Conservation (phyloP, 2,888 invertebrate species). For the Sinelater perroti region DNA sequence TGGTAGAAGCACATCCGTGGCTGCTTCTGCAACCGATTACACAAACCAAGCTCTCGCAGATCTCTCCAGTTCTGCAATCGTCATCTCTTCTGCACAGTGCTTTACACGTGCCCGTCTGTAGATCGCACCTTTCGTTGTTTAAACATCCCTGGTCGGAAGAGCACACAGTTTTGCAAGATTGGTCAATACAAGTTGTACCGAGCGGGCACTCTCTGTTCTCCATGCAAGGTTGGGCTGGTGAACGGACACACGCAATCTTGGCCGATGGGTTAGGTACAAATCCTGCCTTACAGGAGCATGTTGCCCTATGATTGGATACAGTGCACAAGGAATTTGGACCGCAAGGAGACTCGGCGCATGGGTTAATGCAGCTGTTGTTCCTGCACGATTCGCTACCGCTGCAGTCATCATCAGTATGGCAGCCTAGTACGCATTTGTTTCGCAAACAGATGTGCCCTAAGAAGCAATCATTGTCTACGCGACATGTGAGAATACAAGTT, state of each 20-base stretch:
- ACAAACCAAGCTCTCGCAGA: slow-evolving; percentile 84
- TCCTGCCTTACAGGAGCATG: slow-evolving; percentile 80
- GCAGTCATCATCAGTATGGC: slow-evolving; percentile 87
- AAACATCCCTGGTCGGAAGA: slow-evolving; percentile 79
- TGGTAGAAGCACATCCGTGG: slow-evolving; percentile 75
- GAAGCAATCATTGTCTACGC: slow-evolving; percentile 92
- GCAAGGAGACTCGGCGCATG: slow-evolving; percentile 79
- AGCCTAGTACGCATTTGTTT: slow-evolving; percentile 87
- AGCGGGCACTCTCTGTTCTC: slow-evolving; percentile 79
- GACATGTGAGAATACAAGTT: slow-evolving; percentile 87
- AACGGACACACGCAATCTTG: slow-evolving; percentile 85
- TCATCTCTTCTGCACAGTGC: slow-evolving; percentile 84
- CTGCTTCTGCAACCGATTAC: slow-evolving; percentile 82
- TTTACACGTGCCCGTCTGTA: slow-evolving; percentile 78
- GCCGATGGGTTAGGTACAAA: slow-evolving; percentile 89
- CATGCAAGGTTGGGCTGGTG: slow-evolving; percentile 78
- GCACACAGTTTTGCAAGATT: slow-evolving; percentile 80
- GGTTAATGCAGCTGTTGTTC: slow-evolving; percentile 81
- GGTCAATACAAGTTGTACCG: slow-evolving; percentile 77
- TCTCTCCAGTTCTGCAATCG: slow-evolving; percentile 87
- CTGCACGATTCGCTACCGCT: slow-evolving; percentile 84
- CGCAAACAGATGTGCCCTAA: slow-evolving; percentile 88
- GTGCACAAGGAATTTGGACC: slow-evolving; percentile 86
- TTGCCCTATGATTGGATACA: slow-evolving; percentile 81
- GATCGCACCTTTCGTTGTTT: slow-evolving; percentile 81